Base-by-base conservation (phyloP, 37 sponge, comb jelly and placozoan species). In the Oopsacas minuta region DNA sequence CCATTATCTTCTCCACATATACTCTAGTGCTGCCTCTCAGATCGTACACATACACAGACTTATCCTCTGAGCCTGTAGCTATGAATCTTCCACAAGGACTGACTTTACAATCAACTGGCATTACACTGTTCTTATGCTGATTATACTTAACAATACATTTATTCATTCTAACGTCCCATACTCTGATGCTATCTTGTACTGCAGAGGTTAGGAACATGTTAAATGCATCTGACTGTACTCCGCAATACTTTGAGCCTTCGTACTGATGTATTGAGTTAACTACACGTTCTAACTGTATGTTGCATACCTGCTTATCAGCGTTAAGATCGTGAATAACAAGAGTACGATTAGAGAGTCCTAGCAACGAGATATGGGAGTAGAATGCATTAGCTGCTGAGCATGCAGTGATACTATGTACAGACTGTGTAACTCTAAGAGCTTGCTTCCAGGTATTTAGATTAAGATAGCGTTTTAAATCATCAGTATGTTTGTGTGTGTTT, bases 11-110 rank as follows among this genome's bases (percentile, higher is more conserved):
- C 75, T 61, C 75, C 5, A 61, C 75, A 61, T 25, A 61, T 34
- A 61, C 75, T 12, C 75, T 25, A 61, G 75, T 61, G 75, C 75
- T 61, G 20, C 75, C 75, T 61, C 75, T 61, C 75, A 61, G 75
- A 34, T 61, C 75, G 75, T 61, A 61, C 75, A 61, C 75, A 61
- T 61, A 61, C 7, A 94, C 94, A n/a, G 86, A 83, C 37, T 82
- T 88, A 53, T 96, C 92, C 83, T 96, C 97, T 0, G 94, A 90
- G 0, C 94, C 97, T 23, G 92, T 88, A 23, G 92, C 92, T 20
- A 96, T 84, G 88, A 83, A 96, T 22, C 91, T 82, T 17, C 86
- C 86, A 91, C 97, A 96, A 23, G 94, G 94, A 88, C 94, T 94
- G 85, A 96, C 86, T 37, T 83, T 32, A 5, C 86, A 90, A 23